Evolutionary conservation across 2,888 invertebrate genomes (phyloP).

Genomic region (Lithophane semibrunnea): DNA sequence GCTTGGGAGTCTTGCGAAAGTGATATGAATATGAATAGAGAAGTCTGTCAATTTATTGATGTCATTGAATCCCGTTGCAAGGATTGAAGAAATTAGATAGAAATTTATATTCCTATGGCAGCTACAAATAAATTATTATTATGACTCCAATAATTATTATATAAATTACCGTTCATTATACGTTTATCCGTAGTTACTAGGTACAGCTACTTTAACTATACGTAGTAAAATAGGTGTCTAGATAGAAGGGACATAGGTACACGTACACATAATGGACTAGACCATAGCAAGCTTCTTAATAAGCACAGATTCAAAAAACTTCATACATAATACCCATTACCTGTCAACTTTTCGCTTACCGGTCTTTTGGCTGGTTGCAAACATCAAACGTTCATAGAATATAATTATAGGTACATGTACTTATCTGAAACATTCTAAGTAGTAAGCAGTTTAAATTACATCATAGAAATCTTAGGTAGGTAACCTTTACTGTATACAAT

Average conservation of each 20-base stretch:
- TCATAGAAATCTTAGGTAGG: conserved; percentile 6
- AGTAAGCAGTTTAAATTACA: conserved; percentile 18
- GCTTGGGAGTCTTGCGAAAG: neutral
- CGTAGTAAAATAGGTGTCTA: neutral
- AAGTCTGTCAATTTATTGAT: neutral
- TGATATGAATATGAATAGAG: neutral
- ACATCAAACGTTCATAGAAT: conserved; percentile 23
- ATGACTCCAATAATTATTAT: neutral
- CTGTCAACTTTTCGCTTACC: conserved; percentile 35
- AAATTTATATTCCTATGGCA: neutral
- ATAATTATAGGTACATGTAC: conserved; percentile 1
- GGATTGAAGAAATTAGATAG: neutral
- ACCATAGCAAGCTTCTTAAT: conserved; percentile 31
- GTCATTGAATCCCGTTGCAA: neutral
- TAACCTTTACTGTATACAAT: neutral
- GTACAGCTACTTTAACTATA: conserved; percentile 8
- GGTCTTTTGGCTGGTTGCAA: conserved; percentile 19
- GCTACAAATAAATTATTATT: neutral
- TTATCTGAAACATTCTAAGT: conserved; percentile 22
- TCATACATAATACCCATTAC: conserved; percentile 15
- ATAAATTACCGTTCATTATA: neutral
- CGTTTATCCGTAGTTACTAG: no score
- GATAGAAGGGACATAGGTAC: neutral
- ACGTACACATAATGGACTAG: conserved; percentile 14
- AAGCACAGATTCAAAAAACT: conserved; percentile 25